phyloP scores from a whole-genome alignment of 2,113 vertebrate genomes.

The Mesocricetus auratus region DNA sequence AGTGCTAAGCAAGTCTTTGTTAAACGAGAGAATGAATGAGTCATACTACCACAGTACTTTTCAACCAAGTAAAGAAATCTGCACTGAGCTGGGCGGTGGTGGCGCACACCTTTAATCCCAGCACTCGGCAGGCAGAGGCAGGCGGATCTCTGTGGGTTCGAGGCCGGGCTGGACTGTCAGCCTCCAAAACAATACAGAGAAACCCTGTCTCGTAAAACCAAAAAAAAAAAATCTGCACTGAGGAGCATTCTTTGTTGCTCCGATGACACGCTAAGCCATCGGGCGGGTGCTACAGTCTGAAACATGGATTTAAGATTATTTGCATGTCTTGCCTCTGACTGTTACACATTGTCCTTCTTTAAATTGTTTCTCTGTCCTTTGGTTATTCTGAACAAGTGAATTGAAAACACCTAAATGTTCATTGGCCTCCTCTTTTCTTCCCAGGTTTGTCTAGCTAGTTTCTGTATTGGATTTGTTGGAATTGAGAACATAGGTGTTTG shows the following conservation, averaged over 20 bases:
- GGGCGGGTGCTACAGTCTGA: background rate
- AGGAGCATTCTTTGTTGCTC: background rate
- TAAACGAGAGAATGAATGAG: background rate
- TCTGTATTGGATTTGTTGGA: background rate
- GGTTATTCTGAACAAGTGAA: conserved; percentile 26
- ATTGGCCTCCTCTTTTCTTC: background rate
- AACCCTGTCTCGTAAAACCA: too few species aligned
- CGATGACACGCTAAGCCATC: background rate
- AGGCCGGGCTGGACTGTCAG: too few species aligned
- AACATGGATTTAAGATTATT: background rate
- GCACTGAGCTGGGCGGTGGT: too few species aligned
- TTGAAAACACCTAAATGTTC: conserved; percentile 22
- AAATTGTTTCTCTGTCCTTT: conserved; percentile 21
- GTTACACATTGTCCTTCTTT: background rate
- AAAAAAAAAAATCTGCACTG: background rate
- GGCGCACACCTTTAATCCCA: too few species aligned
- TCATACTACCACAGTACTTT: background rate
- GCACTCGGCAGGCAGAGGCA: too few species aligned
- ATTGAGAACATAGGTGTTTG: conserved; percentile 17
- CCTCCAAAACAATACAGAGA: too few species aligned
- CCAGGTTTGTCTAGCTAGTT: background rate
- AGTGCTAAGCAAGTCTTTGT: background rate
- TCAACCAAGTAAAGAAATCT: background rate
- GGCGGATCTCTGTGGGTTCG: too few species aligned
- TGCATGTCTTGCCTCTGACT: conserved; percentile 29